Percentiles rank a stretch among this genome's conserved stretches.
phyloP scores from a whole-genome alignment of 2,797 vertebrate genomes.

The Brotula barbata region DNA sequence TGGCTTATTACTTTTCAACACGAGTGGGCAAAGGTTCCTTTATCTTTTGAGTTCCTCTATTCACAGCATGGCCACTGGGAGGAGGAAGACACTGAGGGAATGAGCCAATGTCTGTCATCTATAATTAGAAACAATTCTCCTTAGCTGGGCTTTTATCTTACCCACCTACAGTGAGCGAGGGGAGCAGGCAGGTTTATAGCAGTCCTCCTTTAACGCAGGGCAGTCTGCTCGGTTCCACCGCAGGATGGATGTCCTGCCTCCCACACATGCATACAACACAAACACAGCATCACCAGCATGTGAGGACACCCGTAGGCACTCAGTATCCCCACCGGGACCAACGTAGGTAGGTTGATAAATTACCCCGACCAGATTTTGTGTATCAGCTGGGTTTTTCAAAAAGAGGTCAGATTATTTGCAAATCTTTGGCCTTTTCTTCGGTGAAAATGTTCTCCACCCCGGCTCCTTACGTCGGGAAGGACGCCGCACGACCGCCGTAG shows the following conservation, averaged over 20 bases:
- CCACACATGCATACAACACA: constrained; percentile 5
- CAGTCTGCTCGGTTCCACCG: constrained; percentile 2
- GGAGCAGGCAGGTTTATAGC: constrained; percentile 34
- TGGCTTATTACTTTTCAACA: constrained; percentile 32
- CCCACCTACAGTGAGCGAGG: constrained; percentile 35
- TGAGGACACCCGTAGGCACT: background rate
- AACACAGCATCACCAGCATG: constrained; percentile 5
- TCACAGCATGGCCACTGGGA: constrained; percentile 52
- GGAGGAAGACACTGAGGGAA: constrained; percentile 48
- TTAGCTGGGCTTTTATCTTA: constrained; percentile 50
- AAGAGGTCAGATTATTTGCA: constrained; percentile 1
- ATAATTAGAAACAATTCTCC: constrained; percentile 66
- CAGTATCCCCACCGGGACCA: background rate
- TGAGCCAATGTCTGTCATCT: constrained; percentile 49
- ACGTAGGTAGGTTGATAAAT: background rate
- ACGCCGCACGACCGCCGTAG: constrained; percentile 39
- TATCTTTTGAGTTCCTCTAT: constrained; percentile 44
- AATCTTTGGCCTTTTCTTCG: constrained; percentile 8
- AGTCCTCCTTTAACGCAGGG: constrained; percentile 25
- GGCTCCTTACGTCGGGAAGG: constrained; percentile 22
- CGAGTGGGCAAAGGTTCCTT: constrained; percentile 46
- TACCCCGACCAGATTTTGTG: background rate
- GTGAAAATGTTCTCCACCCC: constrained; percentile 11
- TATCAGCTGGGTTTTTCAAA: constrained; percentile 24
- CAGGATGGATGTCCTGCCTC: background rate